Percentiles rank a stretch among this genome's conserved stretches.
Conservation (phyloP, 1,140 invertebrate genomes). For the Tyrophagus putrescentiae region DNA sequence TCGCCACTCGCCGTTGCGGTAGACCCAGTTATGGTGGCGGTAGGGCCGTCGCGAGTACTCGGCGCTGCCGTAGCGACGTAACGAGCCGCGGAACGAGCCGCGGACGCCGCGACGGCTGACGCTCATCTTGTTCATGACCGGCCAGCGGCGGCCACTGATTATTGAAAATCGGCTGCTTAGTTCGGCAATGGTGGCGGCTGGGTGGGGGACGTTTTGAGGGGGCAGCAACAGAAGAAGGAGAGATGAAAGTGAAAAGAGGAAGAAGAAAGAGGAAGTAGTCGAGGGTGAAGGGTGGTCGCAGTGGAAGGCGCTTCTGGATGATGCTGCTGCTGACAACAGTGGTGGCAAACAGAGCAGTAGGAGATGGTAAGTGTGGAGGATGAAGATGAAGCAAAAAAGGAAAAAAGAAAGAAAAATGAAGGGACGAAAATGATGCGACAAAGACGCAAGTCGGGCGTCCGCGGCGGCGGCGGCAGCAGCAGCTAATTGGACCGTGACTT, state of each 20-base stretch:
- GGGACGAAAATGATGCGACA: conserved; percentile 1
- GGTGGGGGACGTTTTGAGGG: not conserved
- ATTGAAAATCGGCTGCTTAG: conserved; percentile 18
- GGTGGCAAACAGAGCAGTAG: no score
- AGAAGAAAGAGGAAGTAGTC: no score
- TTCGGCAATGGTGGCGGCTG: conserved; percentile 6
- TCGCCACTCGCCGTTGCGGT: conserved; percentile 28
- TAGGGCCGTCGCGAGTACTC: conserved; percentile 27
- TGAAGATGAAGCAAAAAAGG: not conserved
- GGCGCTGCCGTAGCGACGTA: conserved; percentile 28
- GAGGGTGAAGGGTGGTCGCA: no score
- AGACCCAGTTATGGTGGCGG: conserved; percentile 29
- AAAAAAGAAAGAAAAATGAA: not conserved
- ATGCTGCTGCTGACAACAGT: no score
- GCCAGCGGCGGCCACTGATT: conserved; percentile 16
- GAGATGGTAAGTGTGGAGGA: not conserved
- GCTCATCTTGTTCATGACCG: conserved; percentile 26
- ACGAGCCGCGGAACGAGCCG: conserved; percentile 28
- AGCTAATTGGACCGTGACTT: conserved; percentile 13
- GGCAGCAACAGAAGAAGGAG: no score
- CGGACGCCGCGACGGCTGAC: conserved; percentile 28
- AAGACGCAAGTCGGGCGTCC: no score
- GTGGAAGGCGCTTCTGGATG: no score
- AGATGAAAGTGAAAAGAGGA: no score
- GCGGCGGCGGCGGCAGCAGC: no score